Evolutionary conservation across 2,113 vertebrate genomes (phyloP), one percentile per base, ranked within the genome.

Genomic region (Balaeniceps rex): DNA sequence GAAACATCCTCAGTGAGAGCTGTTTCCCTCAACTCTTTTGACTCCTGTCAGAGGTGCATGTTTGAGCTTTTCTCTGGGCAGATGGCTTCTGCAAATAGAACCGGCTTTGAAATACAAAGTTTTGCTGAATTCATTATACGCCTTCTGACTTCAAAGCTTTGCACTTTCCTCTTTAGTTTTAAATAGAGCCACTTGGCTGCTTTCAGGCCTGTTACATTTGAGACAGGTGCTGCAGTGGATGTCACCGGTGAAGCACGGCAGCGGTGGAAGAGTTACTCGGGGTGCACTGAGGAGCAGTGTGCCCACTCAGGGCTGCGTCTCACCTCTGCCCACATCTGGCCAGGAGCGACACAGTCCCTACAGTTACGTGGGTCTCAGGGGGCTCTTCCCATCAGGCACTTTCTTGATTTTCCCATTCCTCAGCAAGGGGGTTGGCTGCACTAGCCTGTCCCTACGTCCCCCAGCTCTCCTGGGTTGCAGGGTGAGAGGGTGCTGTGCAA

Each of bases 41-140:
- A 94, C 83, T 97, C 60, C 83, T 88, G 83, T 93, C 92, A 96
- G 95, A 88, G 94, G 92, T 95, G 86, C 55, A 28, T 83, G 64
- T 94, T 95, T 2, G 0, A 96, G 95, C 94, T 92, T 83, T 94
- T 95, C 90, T 95, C 88, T 92, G 94, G 93, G 88, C 96, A 96
- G 95, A 97, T 96, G 96, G 94, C 79, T 93, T 94, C 95, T 97
- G 88, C 96, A 94, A 96, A 97, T 96, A 96, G 96, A 97, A 93
- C 68, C 3, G 24, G 54, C 96, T 97, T 96, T 97, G 96, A 97
- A 97, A 96, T 88, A 96, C 29, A 86, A 94, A 95, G 92, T 97
- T 97, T 92, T 94, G 68, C 85, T 80, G 96, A 90, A 97, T 95
- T 95, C 92, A 81, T 96, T 93, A 95, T 90, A 80, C 7, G 51